A percentile compares a stretch with the other conserved stretches of the same genome.
phyloP scores from a whole-genome alignment of 2,113 vertebrate genomes.

The Pollachius pollachius region DNA sequence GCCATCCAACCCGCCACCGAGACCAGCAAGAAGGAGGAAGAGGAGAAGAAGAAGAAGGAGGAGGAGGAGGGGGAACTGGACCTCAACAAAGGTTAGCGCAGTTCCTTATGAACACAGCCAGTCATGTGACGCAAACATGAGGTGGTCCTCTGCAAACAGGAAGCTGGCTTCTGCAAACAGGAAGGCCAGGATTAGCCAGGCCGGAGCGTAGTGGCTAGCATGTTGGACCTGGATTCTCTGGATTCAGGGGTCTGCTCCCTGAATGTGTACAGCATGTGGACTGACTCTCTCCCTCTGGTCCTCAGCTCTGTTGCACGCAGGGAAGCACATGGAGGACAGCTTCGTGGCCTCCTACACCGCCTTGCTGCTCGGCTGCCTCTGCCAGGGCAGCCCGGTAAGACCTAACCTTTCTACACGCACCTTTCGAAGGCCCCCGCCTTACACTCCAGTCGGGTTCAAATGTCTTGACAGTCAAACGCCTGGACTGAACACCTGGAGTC shows the following conservation, averaged over 20 bases:
- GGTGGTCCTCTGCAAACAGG: too few species aligned
- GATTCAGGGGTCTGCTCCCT: too few species aligned
- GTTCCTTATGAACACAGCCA: not conserved
- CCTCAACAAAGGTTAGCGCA: slow-evolving; percentile 90
- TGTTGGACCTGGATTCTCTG: too few species aligned
- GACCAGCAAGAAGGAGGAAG: slow-evolving; percentile 38
- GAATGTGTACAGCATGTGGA: too few species aligned
- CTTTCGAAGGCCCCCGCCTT: too few species aligned
- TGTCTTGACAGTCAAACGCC: too few species aligned
- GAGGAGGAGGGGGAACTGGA: slow-evolving; percentile 95
- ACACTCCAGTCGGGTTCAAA: too few species aligned
- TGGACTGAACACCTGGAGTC: too few species aligned
- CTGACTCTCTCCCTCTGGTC: not conserved
- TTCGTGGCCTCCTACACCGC: slow-evolving; percentile 98
- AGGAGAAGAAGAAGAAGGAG: slow-evolving; percentile 69
- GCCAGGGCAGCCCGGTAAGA: slow-evolving; percentile 94
- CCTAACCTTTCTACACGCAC: not conserved
- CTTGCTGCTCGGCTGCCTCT: slow-evolving; percentile 93
- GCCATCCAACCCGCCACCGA: slow-evolving; percentile 38
- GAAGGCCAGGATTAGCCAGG: too few species aligned
- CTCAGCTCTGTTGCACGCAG: slow-evolving; percentile 94
- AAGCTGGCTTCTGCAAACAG: too few species aligned
- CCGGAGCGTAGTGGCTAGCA: too few species aligned
- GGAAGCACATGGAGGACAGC: slow-evolving; percentile 99
- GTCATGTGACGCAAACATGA: too few species aligned